phyloP scores from a whole-genome alignment of 2,888 invertebrate genomes.

The Clivina fossor region DNA sequence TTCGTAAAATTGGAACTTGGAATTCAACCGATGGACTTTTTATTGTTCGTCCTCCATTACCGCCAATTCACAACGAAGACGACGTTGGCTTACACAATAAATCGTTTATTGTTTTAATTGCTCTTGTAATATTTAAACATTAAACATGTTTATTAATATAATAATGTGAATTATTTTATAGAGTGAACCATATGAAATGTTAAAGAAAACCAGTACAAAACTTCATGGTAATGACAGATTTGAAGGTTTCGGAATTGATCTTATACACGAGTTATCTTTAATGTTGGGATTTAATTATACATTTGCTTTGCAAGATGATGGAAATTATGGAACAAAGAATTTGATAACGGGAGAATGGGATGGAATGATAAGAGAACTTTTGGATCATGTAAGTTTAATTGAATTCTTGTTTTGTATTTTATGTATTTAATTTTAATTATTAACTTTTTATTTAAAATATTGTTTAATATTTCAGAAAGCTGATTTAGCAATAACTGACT shows the following conservation, averaged over 20 bases:
- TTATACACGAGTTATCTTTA: slow-evolving; percentile 77
- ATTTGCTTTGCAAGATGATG: slow-evolving; percentile 75
- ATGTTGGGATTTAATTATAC: slow-evolving; percentile 81
- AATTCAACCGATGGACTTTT: slow-evolving; percentile 63
- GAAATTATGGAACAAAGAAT: slow-evolving; percentile 71
- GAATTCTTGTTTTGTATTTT: neutral
- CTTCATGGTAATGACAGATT: slow-evolving; percentile 79
- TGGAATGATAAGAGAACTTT: slow-evolving; percentile 74
- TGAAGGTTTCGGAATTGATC: slow-evolving; percentile 87
- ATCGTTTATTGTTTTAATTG: slow-evolving; percentile 70
- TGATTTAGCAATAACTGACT: slow-evolving; percentile 89
- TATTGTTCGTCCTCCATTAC: slow-evolving; percentile 52
- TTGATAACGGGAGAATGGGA: slow-evolving; percentile 65
- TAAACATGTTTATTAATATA: slow-evolving; percentile 5
- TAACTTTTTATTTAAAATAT: neutral
- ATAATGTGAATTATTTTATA: slow-evolving; percentile 50
- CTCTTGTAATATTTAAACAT: no score
- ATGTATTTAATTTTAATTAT: slow-evolving; percentile 2
- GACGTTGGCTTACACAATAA: slow-evolving; percentile 69
- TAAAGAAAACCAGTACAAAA: slow-evolving; percentile 66
- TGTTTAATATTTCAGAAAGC: slow-evolving; percentile 65
- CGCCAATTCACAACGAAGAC: slow-evolving; percentile 48
- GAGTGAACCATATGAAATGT: slow-evolving; percentile 88
- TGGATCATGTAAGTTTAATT: slow-evolving; percentile 63
- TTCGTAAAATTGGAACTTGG: slow-evolving; percentile 70